phyloP scores from a whole-genome alignment of 2,888 invertebrate species.

The Arge pagana region DNA sequence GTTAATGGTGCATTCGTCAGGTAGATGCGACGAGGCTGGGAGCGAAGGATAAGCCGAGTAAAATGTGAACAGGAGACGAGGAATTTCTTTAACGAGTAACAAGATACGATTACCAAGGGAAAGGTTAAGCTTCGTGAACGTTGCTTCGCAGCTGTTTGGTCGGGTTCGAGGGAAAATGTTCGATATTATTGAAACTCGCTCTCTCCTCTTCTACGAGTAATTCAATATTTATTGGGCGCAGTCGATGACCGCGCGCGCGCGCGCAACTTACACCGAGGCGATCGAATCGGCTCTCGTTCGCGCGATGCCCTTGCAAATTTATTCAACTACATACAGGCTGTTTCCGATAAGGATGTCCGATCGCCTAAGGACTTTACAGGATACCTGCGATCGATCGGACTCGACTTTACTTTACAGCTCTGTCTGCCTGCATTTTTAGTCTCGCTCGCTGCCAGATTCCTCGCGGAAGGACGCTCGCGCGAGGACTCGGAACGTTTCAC shows the following conservation, averaged over 20 bases:
- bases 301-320: no score
- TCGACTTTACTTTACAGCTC: no score
- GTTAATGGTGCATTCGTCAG: no score
- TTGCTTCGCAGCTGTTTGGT: constrained; percentile 15
- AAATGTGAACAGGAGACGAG: constrained; percentile 5
- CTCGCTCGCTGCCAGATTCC: no score
- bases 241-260: neutral
- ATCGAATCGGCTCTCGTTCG: neutral
- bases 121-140: constrained; percentile 17
- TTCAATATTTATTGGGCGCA: constrained; percentile 2
- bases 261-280: neutral
- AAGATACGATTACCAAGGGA: constrained; percentile 15
- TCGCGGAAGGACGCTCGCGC: no score
- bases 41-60: no score
- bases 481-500: no score
- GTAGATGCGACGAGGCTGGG: constrained; percentile 10
- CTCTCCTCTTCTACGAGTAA: constrained; percentile 1
- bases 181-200: constrained; percentile 1
- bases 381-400: no score
- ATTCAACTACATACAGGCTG: no score
- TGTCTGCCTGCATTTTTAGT: no score
- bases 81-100: constrained; percentile 15
- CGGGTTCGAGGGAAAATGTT: constrained; percentile 3
- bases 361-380: no score
- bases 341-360: no score